Evolutionary conservation across 2,113 vertebrate species (phyloP).

Genomic region (Macheiramphus alcinus): DNA sequence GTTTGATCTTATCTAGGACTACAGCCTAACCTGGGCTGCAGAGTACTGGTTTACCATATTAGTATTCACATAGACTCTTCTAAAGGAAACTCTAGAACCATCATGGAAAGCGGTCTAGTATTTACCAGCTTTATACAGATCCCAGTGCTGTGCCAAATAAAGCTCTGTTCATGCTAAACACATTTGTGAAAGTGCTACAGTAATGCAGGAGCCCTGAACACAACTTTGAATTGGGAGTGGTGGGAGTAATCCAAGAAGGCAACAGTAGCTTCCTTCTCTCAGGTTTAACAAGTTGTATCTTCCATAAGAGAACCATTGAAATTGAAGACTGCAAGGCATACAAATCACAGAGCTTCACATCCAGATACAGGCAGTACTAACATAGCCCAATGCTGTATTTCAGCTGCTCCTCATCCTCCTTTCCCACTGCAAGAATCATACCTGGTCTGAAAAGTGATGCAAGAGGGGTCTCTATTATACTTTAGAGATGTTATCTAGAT

Average conservation of each 20-base stretch:
- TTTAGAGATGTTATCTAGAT: background rate
- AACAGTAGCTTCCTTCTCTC: background rate
- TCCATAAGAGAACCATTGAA: background rate
- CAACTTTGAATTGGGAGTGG: background rate
- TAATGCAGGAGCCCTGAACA: background rate
- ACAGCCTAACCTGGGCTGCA: background rate
- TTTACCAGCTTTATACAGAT: background rate
- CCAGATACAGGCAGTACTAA: background rate
- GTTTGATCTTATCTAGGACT: background rate
- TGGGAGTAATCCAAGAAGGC: background rate
- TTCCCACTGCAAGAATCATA: background rate
- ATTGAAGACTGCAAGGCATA: background rate
- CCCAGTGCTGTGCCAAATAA: background rate
- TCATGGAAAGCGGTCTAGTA: background rate
- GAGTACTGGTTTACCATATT: background rate
- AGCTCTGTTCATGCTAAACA: background rate
- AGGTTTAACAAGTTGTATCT: background rate
- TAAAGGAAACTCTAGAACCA: background rate
- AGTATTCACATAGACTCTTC: background rate
- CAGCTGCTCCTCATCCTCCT: background rate
- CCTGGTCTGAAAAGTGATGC: background rate
- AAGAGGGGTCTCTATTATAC: background rate
- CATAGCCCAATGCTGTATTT: background rate
- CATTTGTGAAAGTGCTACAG: background rate
- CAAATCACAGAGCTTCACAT: background rate